These are phyloP conservation scores for Sepiola atlantica DNA, from an alignment of 2,888 invertebrate species.

Conservation along the genomic window DNA sequence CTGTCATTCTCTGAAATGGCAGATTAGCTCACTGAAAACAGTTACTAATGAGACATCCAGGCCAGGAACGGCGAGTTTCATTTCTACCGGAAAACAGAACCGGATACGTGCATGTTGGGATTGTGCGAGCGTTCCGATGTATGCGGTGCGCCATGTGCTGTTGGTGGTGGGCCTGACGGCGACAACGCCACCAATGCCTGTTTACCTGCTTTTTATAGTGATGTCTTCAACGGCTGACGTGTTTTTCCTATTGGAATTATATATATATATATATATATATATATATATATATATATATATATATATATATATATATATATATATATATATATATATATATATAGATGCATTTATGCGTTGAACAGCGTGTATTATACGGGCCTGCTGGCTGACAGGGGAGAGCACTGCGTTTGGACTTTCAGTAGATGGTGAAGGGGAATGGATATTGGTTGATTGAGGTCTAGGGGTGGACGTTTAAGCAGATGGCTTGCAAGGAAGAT, in stretches of 20 bases:
- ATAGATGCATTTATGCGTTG: not conserved
- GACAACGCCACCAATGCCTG: not conserved
- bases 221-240: not conserved
- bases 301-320: too few species aligned
- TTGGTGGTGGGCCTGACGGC: not conserved
- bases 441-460: not conserved
- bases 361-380: not conserved
- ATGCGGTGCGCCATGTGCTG: not conserved
- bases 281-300: too few species aligned
- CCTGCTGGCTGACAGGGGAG: not conserved
- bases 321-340: too few species aligned
- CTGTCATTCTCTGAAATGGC: not conserved
- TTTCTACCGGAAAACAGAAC: conserved; percentile 2
- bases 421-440: not conserved
- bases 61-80: not conserved
- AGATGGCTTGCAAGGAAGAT: not conserved
- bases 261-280: too few species aligned
- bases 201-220: not conserved
- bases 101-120: conserved; percentile 2
- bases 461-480: not conserved
- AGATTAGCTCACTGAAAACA: not conserved
- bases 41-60: conserved; percentile 17
- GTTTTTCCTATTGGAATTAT: not conserved
- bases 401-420: not conserved
- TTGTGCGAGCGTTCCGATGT: not conserved